A percentile compares a stretch with the other conserved stretches of the same genome.
Evolutionary conservation across 1,140 invertebrate genomes (phyloP).

Genomic region (Aphelenchoides besseyi): DNA sequence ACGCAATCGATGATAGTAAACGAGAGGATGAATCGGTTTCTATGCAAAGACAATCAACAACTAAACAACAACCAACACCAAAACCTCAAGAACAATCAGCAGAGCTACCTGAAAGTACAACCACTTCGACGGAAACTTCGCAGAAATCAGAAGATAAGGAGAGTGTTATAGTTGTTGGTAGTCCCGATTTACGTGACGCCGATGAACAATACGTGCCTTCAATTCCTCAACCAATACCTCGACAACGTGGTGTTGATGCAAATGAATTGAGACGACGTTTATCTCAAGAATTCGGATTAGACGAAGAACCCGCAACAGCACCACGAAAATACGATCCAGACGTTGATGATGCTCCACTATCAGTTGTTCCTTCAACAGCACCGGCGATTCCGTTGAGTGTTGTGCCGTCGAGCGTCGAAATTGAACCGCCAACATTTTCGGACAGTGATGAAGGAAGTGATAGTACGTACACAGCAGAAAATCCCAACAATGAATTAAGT

Average conservation of each 20-base stretch:
- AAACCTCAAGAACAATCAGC: too few species aligned
- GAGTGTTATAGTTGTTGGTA: background rate
- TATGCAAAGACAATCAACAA: too few species aligned
- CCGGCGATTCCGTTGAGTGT: background rate
- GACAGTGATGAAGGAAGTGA: background rate
- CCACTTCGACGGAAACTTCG: constrained; percentile 17
- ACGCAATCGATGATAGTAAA: too few species aligned
- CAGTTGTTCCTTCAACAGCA: background rate
- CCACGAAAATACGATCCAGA: constrained; percentile 11
- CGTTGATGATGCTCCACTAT: background rate
- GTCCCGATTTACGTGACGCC: background rate
- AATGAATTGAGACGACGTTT: constrained; percentile 3
- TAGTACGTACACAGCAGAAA: constrained; percentile 8
- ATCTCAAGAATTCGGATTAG: constrained; percentile 5
- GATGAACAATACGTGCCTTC: background rate
- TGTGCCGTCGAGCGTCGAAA: background rate
- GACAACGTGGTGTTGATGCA: constrained; percentile 5
- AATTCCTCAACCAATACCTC: background rate
- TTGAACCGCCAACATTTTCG: background rate
- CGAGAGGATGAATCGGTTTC: too few species aligned
- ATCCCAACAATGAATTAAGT: constrained; percentile 7
- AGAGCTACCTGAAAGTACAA: constrained; percentile 5
- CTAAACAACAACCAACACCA: too few species aligned
- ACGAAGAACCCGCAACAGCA: background rate
- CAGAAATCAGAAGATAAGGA: background rate